Base-by-base conservation (phyloP, 1,140 invertebrate genomes). In the Conus ventricosus region DNA sequence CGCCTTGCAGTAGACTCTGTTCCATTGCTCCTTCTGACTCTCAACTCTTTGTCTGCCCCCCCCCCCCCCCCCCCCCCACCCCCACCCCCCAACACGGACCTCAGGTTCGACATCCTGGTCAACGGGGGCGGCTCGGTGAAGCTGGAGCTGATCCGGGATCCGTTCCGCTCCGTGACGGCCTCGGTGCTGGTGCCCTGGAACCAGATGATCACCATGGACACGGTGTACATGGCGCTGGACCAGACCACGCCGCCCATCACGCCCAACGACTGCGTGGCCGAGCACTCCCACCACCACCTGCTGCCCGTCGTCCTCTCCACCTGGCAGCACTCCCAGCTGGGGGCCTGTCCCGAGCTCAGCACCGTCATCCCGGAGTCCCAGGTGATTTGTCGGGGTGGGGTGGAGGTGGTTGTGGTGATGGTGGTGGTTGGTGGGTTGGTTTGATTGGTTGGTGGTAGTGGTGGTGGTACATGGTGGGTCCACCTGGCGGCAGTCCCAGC, bases 61-160 rank as follows among this genome's bases (percentile, higher is more conserved):
- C 67, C 20, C 67, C 67, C 20, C 67, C 67, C 67, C 67, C 11
- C 67, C 67, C 67, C 67, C 67, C 67, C 67, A 0, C 67, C 67
- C 67, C 67, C 67, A 3, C 67, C 6, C 67, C 23, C 67, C 20
- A 6, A 3, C 23, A 3, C 13, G 23, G 17, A 20, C 20, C 94
- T 91, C 94, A 99, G 98, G 97, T 99, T 99, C 95, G 99, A 99
- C 95, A 96, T 99, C 8, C 96, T 99, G 92, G 98, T 99, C 23
- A 99, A 99, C 95, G 99, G 99, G 11, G 99, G 99, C 11, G 98
- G 98, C 0, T 98, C 98, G 0, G 98, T 99, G 0, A 99, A 97
- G 0, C 95, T 99, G 20, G 97, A 98, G 93, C 99, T 99, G 93
- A 98, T 98, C 85, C 96, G 98, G 88, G 97, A 98, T 71, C 98